A percentile compares a stretch with the other conserved stretches of the same genome.
Evolutionary conservation across 2,113 vertebrate species (phyloP).

Genomic region (Microcebus tavaratra): DNA sequence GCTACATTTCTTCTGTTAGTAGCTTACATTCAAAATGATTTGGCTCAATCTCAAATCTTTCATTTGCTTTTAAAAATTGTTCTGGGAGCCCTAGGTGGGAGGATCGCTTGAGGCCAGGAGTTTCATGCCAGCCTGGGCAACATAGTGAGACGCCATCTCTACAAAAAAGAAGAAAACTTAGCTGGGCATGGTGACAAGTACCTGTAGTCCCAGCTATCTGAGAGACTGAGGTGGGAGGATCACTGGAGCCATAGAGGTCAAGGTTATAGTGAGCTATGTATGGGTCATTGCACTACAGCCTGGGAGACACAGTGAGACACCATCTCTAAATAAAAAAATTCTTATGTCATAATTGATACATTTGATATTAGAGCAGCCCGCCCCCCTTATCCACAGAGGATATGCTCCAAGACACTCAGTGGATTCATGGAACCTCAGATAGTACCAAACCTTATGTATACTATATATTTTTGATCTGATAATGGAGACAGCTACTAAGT

Average conservation of each 20-base stretch:
- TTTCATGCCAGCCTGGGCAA: too few species aligned
- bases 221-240: too few species aligned
- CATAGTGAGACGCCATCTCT: too few species aligned
- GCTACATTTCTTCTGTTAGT: background rate
- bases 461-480: background rate
- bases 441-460: background rate
- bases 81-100: background rate
- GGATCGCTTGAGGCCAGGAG: too few species aligned
- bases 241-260: too few species aligned
- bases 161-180: too few species aligned
- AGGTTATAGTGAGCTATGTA: too few species aligned
- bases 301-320: too few species aligned
- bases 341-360: background rate
- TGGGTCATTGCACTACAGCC: too few species aligned
- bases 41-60: background rate
- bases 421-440: background rate
- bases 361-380: background rate
- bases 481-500: background rate
- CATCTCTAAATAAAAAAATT: too few species aligned
- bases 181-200: too few species aligned
- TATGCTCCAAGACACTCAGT: background rate
- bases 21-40: background rate
- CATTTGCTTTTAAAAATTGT: slow-evolving; percentile 30
- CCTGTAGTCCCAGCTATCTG: too few species aligned
- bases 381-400: background rate